These are phyloP conservation scores for Portevinia maculata DNA, from an alignment of 2,888 invertebrate genomes.

Conservation along the genomic window DNA sequence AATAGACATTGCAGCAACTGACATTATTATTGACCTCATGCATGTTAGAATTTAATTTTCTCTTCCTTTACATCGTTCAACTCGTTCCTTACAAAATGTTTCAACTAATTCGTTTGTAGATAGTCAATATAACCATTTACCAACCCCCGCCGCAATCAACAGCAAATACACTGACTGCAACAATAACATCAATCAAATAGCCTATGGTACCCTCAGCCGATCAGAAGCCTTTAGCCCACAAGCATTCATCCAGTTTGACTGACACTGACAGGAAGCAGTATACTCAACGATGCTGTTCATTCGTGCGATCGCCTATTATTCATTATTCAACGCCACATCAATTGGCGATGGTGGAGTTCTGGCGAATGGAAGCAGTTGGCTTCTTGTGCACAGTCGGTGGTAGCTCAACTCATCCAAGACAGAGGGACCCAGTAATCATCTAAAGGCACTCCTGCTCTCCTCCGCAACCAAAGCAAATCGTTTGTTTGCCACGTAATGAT, in stretches of 20 bases:
- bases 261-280: slow-evolving; percentile 63
- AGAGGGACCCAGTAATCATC: neutral
- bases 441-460: neutral
- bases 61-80: slow-evolving; percentile 2
- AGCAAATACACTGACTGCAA: slow-evolving; percentile 9
- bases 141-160: slow-evolving; percentile 29
- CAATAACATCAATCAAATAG: slow-evolving; percentile 59
- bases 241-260: slow-evolving; percentile 29
- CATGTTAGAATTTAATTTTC: slow-evolving; percentile 49
- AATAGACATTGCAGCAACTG: slow-evolving; percentile 34
- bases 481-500: slow-evolving; percentile 41
- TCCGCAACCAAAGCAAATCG: slow-evolving; percentile 56
- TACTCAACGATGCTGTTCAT: slow-evolving; percentile 47
- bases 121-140: slow-evolving; percentile 10
- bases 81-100: slow-evolving; percentile 14
- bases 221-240: slow-evolving; percentile 45
- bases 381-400: slow-evolving; percentile 47
- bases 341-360: slow-evolving; percentile 20
- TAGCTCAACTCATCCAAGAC: slow-evolving; percentile 14
- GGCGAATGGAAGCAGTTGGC: slow-evolving; percentile 60
- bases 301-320: slow-evolving; percentile 60
- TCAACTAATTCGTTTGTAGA: slow-evolving; percentile 28
- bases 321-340: slow-evolving; percentile 62
- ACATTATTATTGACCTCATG: slow-evolving; percentile 42
- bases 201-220: slow-evolving; percentile 15